Conservation (phyloP, 2,797 vertebrate species). For the Parambassis ranga region DNA sequence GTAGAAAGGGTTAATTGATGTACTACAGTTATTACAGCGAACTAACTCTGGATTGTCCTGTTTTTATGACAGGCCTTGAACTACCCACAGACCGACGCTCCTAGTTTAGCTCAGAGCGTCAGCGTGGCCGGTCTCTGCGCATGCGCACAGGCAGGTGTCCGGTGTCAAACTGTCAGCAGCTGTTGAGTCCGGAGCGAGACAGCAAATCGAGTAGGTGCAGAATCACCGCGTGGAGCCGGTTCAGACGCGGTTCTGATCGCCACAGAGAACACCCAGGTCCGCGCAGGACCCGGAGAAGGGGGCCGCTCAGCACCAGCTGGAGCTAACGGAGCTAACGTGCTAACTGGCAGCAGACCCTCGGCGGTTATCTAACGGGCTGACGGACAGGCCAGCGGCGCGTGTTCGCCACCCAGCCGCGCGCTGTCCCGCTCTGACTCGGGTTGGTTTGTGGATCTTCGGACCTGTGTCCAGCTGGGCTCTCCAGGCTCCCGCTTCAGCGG, state of each 20-base stretch:
- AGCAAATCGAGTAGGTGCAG: conserved; percentile 1
- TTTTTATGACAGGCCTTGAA: no score
- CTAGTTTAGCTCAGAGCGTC: conserved; percentile 28
- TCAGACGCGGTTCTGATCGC: background rate
- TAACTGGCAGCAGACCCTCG: background rate
- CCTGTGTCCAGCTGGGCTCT: background rate
- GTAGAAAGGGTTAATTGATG: no score
- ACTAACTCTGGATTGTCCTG: no score
- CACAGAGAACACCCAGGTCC: background rate
- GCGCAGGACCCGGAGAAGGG: background rate
- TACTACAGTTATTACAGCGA: no score
- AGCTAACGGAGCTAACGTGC: conserved; percentile 20
- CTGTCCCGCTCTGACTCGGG: background rate
- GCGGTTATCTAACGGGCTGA: conserved; percentile 16
- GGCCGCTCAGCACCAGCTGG: background rate
- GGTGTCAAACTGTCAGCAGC: conserved; percentile 61
- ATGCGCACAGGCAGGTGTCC: conserved; percentile 59
- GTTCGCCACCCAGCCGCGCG: conserved; percentile 1
- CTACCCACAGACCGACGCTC: no score
- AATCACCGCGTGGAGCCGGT: background rate
- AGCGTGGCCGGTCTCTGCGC: conserved; percentile 35
- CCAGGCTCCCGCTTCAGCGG: background rate
- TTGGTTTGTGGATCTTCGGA: background rate
- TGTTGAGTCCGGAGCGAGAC: conserved; percentile 46
- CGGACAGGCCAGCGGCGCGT: conserved; percentile 32